Evolutionary conservation across 2,113 vertebrate genomes (phyloP).

Genomic region (Gracilinanus agilis): DNA sequence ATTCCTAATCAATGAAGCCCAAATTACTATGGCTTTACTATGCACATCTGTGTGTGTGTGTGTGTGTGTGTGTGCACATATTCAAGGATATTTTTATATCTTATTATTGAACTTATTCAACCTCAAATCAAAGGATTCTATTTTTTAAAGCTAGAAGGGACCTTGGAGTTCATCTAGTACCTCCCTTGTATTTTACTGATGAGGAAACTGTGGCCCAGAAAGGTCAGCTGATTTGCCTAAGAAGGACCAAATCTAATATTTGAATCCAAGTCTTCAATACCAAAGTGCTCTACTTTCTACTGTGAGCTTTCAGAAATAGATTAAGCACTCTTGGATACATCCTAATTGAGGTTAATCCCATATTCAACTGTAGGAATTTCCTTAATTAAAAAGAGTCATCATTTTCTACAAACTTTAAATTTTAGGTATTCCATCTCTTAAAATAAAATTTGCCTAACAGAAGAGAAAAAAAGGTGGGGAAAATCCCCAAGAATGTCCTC

Average conservation of each 20-base stretch:
- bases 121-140: not conserved
- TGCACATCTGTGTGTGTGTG: not conserved
- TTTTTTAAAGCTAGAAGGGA: not conserved
- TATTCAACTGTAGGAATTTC: not conserved
- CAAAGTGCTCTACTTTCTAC: not conserved
- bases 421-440: conserved; percentile 17
- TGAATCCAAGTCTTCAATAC: not conserved
- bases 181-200: not conserved
- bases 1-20: conserved; percentile 2
- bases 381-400: not conserved
- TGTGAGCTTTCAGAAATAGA: not conserved
- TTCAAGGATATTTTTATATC: not conserved
- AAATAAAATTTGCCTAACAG: conserved; percentile 19
- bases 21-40: not conserved
- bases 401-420: not conserved
- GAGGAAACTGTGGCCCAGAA: not conserved
- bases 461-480: not conserved
- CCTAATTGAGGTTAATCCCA: not conserved
- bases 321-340: not conserved
- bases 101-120: not conserved
- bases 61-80: not conserved
- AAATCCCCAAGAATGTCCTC: not conserved
- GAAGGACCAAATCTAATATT: not conserved
- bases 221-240: not conserved
- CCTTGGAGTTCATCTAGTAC: not conserved